Evolutionary conservation across 2,888 invertebrate genomes (phyloP), one percentile per base, ranked within the genome.

Genomic region (Rotaria magnacalcarata): DNA sequence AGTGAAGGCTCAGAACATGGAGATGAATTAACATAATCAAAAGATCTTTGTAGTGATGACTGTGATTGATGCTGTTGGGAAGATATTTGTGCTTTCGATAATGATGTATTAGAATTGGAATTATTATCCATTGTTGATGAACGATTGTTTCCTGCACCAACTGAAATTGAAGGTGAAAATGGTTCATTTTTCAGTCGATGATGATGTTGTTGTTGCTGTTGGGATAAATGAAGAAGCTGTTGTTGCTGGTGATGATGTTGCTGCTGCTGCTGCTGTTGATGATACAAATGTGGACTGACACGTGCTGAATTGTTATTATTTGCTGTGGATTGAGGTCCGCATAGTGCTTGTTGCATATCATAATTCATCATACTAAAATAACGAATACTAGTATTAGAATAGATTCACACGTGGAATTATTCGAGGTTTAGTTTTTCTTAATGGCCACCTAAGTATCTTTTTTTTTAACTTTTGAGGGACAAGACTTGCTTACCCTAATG

Each of bases 151-250:
- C 47, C 47, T n/a, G 80, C n/a, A 2, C n/a, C 47, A 47, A 24
- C 24, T 43, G 80, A 19, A 19, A 80, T 80, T 11, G 80, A 19
- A 14, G 80, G 80, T n/a, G 80, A 80, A 80, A 47, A 80, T 24
- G 80, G 80, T 47, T 80, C 80, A n/a, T 16, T 80, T 47, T 80
- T 80, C 80, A 80, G 24, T 47, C 80, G 80, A 80, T 80, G 41
- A 21, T 80, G 80, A 47, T 47, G 47, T 47, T 47, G 52, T 16
- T 43, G 75, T 27, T 60, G 67, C 24, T 67, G 67, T 67, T 67
- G 67, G 34, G 67, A 67, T 41, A 67, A 19, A 19, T 67, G 67
- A 34, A 67, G 34, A 19, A 67, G 34, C 34, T 67, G 67, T 24
- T 56, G 56, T 67, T 67, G 67, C 2, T 34, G 67, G 19, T 67